Base-by-base conservation (phyloP, 2,888 invertebrate species). In the Meiosimyza platycephala region DNA sequence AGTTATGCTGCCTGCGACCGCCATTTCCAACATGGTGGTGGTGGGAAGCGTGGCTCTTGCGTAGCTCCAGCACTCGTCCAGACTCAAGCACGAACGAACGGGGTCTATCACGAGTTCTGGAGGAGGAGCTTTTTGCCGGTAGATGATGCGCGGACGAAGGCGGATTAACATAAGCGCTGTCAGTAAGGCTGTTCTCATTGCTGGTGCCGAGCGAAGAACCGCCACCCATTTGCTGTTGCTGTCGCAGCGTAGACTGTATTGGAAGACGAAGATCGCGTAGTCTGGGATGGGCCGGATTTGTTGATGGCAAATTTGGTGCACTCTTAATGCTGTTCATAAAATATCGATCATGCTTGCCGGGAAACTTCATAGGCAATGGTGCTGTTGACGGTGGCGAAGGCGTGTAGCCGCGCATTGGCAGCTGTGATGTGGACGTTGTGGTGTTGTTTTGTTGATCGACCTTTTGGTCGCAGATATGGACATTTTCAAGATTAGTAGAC, bases 301-400 rank as follows among this genome's bases (percentile, higher is more conserved):
- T 89, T 12, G 91, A 89, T 28, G 94, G 93, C 81, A 94, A 86
- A 84, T 94, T 94, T 0, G 94, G 94, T 6, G 94, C 93, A 85
- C 94, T 94, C 80, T 92, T 91, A 74, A 94, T 94, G 82, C 94
- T 94, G 85, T 93, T 93, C 92, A 93, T 92, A 76, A 91, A 90
- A 72, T 82, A 83, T 6, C 82, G 82, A 75, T 92, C 92, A 74
- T 87, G 87, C 80, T 93, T 93, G 72, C 89, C 89, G 78, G 92
- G 92, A 87, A 94, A 95, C 86, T 95, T 95, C 75, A 93, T 91
- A 3, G 95, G 94, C 79, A 95, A 87, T 28, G 95, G 95, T 1
- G 94, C 94, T 22, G 94, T 95, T 74, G 95, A 94, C 72, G 95
- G 95, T 64, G 95, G 94, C 57, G 94, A 94, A 13, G 94, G 93